These are phyloP conservation scores for Dryobotodes eremita DNA, from an alignment of 2,888 invertebrate genomes.

Conservation along the genomic window DNA sequence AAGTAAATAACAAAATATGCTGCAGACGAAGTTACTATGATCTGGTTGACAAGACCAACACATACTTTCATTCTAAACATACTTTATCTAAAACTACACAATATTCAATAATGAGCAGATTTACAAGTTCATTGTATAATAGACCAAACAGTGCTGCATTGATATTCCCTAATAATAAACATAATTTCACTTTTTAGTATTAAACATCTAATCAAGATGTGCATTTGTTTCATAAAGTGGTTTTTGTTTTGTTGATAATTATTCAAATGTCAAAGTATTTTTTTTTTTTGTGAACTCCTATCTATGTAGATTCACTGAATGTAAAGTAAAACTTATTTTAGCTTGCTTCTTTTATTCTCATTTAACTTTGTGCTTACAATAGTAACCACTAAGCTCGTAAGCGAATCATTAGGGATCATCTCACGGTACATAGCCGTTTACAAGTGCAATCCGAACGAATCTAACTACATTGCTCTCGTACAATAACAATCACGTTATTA, in stretches of 20 bases:
- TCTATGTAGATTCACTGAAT: background rate
- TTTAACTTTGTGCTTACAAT: background rate
- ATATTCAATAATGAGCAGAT: background rate
- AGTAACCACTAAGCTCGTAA: background rate
- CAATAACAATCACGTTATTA: constrained; percentile 60
- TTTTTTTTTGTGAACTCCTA: background rate
- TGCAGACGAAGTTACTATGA: background rate
- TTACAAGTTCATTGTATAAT: background rate
- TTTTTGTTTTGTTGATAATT: constrained; percentile 19
- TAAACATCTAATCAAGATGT: background rate
- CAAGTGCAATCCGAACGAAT: constrained; percentile 24
- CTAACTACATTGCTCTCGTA: constrained; percentile 34
- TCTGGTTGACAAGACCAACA: too few relatives aligned
- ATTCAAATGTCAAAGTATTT: constrained; percentile 3
- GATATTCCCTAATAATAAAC: background rate
- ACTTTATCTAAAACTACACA: background rate
- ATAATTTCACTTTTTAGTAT: background rate
- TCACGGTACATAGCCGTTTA: constrained; percentile 9
- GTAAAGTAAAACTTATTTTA: background rate
- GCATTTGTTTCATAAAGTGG: constrained; percentile 11
- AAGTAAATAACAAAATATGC: background rate
- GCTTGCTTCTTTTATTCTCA: background rate
- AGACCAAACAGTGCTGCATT: background rate
- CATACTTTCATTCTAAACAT: background rate
- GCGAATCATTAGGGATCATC: background rate